phyloP scores from a whole-genome alignment of 64 coral and sea anemone genomes.

The Trachythela sp. region DNA sequence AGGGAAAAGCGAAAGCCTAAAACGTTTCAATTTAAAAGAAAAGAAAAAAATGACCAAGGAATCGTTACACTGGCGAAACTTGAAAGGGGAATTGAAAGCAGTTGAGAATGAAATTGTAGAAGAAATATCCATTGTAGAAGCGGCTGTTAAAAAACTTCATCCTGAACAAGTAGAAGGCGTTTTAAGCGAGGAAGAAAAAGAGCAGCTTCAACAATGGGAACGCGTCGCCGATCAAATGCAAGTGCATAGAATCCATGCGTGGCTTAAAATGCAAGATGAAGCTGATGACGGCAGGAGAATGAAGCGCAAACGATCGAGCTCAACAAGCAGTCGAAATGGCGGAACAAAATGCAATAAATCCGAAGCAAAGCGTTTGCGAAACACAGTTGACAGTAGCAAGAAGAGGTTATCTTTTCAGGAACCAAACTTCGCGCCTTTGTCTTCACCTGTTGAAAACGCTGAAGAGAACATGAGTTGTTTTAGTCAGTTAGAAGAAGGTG shows the following conservation, averaged over 20 bases:
- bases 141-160: neutral
- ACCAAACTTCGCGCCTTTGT: no score
- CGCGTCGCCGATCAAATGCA: neutral
- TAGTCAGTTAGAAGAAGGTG: neutral
- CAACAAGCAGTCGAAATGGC: no score
- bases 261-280: neutral
- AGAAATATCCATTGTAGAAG: neutral
- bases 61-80: neutral
- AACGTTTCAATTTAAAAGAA: slow-evolving; percentile 45
- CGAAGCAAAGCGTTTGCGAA: neutral
- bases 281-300: neutral
- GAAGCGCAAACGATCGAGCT: neutral
- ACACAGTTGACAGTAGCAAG: neutral
- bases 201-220: neutral
- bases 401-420: no score
- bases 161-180: neutral
- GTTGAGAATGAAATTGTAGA: neutral
- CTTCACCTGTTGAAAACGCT: neutral
- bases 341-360: neutral
- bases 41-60: neutral
- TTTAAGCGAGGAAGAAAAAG: neutral
- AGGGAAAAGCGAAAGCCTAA: slow-evolving; percentile 52
- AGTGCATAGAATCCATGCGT: neutral
- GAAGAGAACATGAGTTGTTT: neutral
- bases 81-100: neutral